Evolutionary conservation across 1,140 invertebrate species (phyloP), one percentile per base, ranked within the genome.

Genomic region (Drosophila fuyamai): DNA sequence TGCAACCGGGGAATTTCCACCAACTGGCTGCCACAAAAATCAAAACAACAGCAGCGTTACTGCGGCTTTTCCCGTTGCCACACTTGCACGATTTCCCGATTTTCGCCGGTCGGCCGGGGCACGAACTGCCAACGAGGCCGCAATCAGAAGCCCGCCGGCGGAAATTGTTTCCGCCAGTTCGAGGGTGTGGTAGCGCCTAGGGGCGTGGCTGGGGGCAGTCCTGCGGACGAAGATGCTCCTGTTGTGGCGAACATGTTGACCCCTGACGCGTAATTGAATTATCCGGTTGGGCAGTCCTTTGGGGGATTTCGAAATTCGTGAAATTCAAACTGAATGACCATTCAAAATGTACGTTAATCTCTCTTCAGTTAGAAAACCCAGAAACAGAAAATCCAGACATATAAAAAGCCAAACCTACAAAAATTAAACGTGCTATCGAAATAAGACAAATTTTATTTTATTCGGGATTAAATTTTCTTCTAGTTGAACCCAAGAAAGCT

Each of bases 1-100:
- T 32, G 65, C 65, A 71, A 58, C 36, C 29, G 67, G 65, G 62
- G 38, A 27, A 71, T 43, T 40, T 47, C 18, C 66, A 61, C 48
- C 48, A 27, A 29, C 44, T 46, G 46, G 44, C 8, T 50, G 65
- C 61, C 61, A 66, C 65, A 51, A 66, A 68, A 66, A 68, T 68
- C 65, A 66, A 66, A 44, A 41, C 65, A 68, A 50, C 44, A 41
- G 16, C 43, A 12, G 41, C 50, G 57, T 48, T 70, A n/a, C 43
- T 58, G 65, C 6, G 68, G 68, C 18, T 36, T 58, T 71, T 71
- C 29, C 68, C 65, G 14, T n/a, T 48, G 44, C 53, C 50, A 27
- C 8, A 29, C 27, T 70, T 51, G 36, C 27, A 57, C 36, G 36
- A 71, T 71, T 71, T 71, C 16, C 65, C 55, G 55, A 27, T 44